phyloP scores from a whole-genome alignment of 2,113 vertebrate species.

The Himantopus leucocephalus region DNA sequence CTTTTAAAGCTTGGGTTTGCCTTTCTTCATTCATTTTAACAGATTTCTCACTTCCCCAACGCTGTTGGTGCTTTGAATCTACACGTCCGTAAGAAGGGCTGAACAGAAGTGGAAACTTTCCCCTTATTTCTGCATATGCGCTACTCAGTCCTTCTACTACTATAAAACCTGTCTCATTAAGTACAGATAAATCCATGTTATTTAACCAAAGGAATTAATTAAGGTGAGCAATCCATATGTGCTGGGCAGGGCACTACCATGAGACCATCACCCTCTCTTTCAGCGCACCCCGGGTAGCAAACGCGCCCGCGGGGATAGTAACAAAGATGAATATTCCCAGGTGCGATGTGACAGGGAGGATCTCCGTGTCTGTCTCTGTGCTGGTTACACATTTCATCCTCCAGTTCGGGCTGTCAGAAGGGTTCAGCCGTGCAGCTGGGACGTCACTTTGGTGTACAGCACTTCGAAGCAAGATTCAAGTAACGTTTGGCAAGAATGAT shows the following conservation, averaged over 20 bases:
- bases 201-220: neutral
- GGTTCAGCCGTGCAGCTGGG: neutral
- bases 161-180: neutral
- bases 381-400: neutral
- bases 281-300: neutral
- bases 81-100: neutral
- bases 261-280: neutral
- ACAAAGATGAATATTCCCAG: neutral
- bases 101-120: neutral
- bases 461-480: neutral
- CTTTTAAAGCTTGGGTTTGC: neutral
- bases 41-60: neutral
- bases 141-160: neutral
- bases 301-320: neutral
- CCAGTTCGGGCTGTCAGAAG: neutral
- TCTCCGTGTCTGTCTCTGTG: neutral
- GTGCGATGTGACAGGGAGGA: neutral
- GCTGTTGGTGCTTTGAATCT: neutral
- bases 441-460: neutral
- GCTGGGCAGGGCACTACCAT: accelerated
- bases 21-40: neutral
- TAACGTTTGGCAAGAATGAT: neutral
- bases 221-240: accelerated
- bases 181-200: neutral
- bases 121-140: neutral